Percentiles rank a stretch among this genome's conserved stretches.
Conservation (phyloP, 2,113 vertebrate species). For the Eurystomus gularis region DNA sequence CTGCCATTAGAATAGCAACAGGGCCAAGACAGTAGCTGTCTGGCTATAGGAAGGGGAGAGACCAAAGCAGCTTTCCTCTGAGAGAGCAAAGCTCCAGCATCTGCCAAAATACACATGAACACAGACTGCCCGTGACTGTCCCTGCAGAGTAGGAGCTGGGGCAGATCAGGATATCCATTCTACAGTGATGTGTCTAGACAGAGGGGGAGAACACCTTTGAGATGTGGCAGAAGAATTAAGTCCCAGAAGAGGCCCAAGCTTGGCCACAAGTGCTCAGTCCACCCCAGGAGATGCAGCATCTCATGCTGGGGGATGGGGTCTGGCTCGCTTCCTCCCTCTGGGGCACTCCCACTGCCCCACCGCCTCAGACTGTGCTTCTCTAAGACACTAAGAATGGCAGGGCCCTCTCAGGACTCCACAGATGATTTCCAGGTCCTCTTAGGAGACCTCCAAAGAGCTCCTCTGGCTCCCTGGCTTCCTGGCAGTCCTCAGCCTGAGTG, state of each 20-base stretch:
- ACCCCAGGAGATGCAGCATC: neutral
- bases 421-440: neutral
- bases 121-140: neutral
- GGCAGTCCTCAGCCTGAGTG: neutral
- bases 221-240: neutral
- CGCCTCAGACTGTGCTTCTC: neutral
- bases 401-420: neutral
- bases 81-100: neutral
- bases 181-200: neutral
- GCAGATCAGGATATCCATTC: neutral
- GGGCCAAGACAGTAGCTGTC: constrained; percentile 23
- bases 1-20: neutral
- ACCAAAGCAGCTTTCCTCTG: neutral
- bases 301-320: fast-evolving
- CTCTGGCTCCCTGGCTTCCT: neutral
- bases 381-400: neutral
- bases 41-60: neutral
- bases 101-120: constrained; percentile 45
- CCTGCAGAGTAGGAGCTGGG: constrained; percentile 2
- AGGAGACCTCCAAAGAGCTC: neutral
- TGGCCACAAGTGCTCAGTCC: fast-evolving
- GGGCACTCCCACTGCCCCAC: fast-evolving
- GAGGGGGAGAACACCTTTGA: fast-evolving
- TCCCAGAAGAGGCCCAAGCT: neutral
- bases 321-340: neutral